Evolutionary conservation across 1,140 invertebrate genomes (phyloP).

Genomic region (Macrotrachela quadricornifera): DNA sequence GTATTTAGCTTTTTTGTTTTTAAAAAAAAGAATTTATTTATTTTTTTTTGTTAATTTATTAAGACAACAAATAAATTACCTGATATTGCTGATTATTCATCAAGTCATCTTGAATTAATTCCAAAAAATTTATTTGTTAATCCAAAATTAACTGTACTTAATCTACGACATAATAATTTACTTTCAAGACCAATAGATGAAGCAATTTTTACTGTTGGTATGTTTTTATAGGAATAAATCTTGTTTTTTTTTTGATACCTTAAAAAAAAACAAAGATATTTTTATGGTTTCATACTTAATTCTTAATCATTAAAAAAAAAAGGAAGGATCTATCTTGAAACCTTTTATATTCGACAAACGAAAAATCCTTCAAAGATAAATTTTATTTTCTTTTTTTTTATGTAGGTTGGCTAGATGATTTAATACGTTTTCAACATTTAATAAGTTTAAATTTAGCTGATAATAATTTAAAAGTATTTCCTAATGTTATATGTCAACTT

Average conservation of each 20-base stretch:
- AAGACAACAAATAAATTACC: slow-evolving; percentile 28
- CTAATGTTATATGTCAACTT: slow-evolving; percentile 20
- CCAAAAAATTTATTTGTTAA: slow-evolving; percentile 29
- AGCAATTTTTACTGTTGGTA: too few species aligned
- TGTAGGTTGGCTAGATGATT: slow-evolving; percentile 27
- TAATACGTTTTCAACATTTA: slow-evolving; percentile 19
- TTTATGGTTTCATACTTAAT: too few species aligned
- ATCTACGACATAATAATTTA: slow-evolving; percentile 25
- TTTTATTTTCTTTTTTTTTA: slow-evolving; percentile 27
- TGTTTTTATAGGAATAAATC: too few species aligned
- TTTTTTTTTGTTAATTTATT: neutral
- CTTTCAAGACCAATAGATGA: slow-evolving; percentile 14
- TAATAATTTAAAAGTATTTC: slow-evolving; percentile 22
- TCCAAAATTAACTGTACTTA: slow-evolving; percentile 21
- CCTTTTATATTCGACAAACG: too few species aligned
- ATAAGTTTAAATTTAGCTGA: slow-evolving; percentile 26
- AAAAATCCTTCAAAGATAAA: neutral
- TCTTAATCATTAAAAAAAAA: too few species aligned
- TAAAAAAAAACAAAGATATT: too few species aligned
- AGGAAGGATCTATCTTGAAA: too few species aligned
- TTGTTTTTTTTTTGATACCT: too few species aligned
- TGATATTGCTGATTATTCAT: slow-evolving; percentile 25
- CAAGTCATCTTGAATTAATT: slow-evolving; percentile 27
- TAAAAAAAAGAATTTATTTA: too few species aligned
- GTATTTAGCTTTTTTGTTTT: slow-evolving; percentile 9